A percentile compares a stretch with the other conserved stretches of the same genome.
These are phyloP conservation scores for Cepphus grylle DNA, from an alignment of 2,113 vertebrate genomes.

Conservation along the genomic window DNA sequence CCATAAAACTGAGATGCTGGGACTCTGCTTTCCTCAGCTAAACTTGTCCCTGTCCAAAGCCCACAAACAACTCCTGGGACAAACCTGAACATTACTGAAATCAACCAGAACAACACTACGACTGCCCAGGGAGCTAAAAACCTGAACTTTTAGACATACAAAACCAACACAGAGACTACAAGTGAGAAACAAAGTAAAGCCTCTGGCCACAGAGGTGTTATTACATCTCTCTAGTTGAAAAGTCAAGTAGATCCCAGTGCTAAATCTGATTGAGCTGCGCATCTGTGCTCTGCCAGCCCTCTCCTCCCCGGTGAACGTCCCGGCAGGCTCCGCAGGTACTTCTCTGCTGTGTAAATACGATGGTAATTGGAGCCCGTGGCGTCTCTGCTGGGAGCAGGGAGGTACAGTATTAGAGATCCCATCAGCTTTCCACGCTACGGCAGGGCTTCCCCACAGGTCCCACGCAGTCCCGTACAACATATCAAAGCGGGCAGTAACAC, in stretches of 20 bases:
- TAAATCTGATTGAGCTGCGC: background rate
- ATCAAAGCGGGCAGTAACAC: background rate
- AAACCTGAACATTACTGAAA: background rate
- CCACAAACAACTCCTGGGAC: background rate
- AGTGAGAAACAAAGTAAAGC: background rate
- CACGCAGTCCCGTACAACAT: rapidly evolving
- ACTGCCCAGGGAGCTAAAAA: background rate
- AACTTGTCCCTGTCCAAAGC: background rate
- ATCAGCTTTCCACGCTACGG: background rate
- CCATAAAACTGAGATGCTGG: background rate
- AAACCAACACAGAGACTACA: background rate
- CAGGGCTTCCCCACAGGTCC: background rate
- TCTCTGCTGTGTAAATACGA: background rate
- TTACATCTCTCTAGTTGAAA: background rate
- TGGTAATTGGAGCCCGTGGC: background rate
- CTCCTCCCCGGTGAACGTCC: background rate
- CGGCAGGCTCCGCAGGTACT: background rate
- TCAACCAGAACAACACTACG: background rate
- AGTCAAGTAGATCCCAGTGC: background rate
- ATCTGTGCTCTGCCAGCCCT: background rate
- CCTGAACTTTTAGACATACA: background rate
- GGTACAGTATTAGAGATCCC: background rate
- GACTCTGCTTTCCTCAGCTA: background rate
- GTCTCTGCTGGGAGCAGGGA: background rate
- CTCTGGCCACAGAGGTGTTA: background rate